Conservation (phyloP, 1,140 invertebrate species). For the Akabosia matsudoensis region DNA sequence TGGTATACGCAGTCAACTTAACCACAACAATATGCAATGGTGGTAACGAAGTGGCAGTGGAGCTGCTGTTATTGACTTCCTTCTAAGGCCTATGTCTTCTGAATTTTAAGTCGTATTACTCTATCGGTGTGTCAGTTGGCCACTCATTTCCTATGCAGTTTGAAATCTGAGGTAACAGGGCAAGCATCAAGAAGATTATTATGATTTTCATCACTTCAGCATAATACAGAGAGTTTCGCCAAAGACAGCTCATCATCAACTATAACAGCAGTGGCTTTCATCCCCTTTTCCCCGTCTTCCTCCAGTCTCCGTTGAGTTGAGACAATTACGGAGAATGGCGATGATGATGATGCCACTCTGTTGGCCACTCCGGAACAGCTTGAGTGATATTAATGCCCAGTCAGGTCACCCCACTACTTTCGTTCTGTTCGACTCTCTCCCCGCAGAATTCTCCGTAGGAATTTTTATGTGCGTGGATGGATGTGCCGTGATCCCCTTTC, state of each 20-base stretch:
- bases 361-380: constrained; percentile 4
- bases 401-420: constrained; percentile 3
- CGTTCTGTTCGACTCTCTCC: neutral
- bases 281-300: neutral
- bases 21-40: neutral
- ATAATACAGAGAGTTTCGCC: neutral
- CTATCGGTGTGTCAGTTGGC: neutral
- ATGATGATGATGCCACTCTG: neutral
- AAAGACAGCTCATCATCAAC: constrained; percentile 12
- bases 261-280: constrained; percentile 19
- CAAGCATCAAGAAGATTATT: neutral
- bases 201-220: neutral
- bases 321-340: neutral
- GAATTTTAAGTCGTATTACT: neutral
- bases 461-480: neutral
- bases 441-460: neutral
- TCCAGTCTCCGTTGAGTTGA: constrained; percentile 10
- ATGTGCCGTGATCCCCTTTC: neutral
- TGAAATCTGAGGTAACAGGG: too few relatives aligned
- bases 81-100: neutral
- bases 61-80: neutral
- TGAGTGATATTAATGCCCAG: constrained; percentile 21
- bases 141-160: neutral
- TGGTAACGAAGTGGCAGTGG: neutral
- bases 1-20: neutral